These are phyloP conservation scores for Anolis carolinensis DNA, from an alignment of 2,113 vertebrate species.

Conservation along the genomic window DNA sequence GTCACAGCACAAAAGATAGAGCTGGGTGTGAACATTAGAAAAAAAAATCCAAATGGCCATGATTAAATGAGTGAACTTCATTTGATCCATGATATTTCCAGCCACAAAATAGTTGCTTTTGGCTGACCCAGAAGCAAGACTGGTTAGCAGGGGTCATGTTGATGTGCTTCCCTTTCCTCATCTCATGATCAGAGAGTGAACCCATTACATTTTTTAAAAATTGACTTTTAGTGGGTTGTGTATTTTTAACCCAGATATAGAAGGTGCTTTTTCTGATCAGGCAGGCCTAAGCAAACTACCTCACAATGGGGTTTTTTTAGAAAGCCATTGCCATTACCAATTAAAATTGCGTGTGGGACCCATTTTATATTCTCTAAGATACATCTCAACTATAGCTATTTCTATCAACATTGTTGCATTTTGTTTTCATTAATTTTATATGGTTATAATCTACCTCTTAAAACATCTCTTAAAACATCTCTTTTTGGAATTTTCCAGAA, in stretches of 20 bases:
- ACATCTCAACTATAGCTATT: neutral
- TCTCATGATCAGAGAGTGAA: neutral
- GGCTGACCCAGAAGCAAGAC: neutral
- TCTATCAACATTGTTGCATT: neutral
- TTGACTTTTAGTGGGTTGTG: neutral
- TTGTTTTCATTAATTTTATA: neutral
- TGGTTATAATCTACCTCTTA: neutral
- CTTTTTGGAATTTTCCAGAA: neutral
- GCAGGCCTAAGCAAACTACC: too few species aligned
- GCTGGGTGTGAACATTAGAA: conserved; percentile 1
- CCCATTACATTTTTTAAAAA: neutral
- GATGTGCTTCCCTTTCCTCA: neutral
- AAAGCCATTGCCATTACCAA: neutral
- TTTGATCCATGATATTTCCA: neutral
- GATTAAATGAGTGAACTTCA: conserved; percentile 7
- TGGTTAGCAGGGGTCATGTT: neutral
- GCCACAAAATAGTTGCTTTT: neutral
- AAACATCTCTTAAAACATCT: neutral
- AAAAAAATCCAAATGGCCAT: neutral
- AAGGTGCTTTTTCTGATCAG: neutral
- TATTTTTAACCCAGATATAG: neutral
- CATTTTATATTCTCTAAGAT: neutral
- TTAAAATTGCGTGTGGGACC: neutral
- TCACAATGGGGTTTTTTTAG: neutral
- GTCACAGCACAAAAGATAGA: neutral